Evolutionary conservation across 2,113 vertebrate genomes (phyloP).

Genomic region (Pipra filicauda): DNA sequence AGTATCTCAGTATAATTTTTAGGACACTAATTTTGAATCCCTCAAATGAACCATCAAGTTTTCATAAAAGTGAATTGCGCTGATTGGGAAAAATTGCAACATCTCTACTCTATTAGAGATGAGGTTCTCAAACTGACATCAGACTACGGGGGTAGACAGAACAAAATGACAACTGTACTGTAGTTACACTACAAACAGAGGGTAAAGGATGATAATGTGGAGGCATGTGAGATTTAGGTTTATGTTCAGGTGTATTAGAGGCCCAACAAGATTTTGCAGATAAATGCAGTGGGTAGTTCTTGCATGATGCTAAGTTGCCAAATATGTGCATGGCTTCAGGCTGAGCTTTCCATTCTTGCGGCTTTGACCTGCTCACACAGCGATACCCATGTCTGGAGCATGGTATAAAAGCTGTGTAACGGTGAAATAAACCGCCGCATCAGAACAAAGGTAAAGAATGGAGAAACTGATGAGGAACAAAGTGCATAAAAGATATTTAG

Average conservation of each 20-base stretch:
- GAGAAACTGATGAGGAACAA: neutral
- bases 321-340: neutral
- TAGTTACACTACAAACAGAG: neutral
- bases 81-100: neutral
- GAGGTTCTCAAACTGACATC: neutral
- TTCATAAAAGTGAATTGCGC: neutral
- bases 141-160: neutral
- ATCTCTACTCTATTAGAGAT: accelerated
- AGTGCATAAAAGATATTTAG: neutral
- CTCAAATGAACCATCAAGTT: neutral
- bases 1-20: neutral
- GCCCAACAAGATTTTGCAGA: neutral
- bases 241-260: neutral
- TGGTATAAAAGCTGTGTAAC: accelerated
- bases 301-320: neutral
- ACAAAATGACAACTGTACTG: neutral
- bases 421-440: neutral
- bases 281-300: neutral
- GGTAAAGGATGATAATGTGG: neutral
- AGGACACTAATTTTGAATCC: neutral
- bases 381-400: neutral
- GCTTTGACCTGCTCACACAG: neutral
- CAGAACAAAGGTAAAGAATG: neutral
- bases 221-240: neutral
- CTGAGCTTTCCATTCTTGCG: neutral